Evolutionary conservation across 1,140 invertebrate genomes (phyloP).

Genomic region (Holcopasites calliopsidis): DNA sequence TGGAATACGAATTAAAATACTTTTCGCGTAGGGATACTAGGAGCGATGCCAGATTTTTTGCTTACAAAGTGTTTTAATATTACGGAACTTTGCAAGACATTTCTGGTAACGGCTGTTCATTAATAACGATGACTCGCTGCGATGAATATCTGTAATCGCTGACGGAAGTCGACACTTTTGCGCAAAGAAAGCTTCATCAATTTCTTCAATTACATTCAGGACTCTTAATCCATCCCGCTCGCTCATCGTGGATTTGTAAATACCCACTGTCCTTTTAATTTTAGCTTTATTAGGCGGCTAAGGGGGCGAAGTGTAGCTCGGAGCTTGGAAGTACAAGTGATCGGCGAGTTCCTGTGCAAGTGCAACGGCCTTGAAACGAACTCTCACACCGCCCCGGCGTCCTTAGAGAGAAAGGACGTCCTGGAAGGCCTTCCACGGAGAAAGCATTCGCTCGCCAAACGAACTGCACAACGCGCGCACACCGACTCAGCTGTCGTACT

Average conservation of each 20-base stretch:
- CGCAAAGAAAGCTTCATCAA: background rate
- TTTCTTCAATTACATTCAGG: background rate
- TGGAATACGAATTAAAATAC: background rate
- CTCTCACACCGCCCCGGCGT: conserved; percentile 52
- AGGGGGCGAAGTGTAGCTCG: too few species aligned
- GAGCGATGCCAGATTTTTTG: too few species aligned
- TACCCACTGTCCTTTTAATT: too few species aligned
- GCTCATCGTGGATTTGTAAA: too few species aligned
- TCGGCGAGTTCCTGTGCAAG: conserved; percentile 35
- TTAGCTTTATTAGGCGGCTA: too few species aligned
- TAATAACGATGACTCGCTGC: background rate
- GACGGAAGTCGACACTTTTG: background rate
- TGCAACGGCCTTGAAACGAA: conserved; percentile 61
- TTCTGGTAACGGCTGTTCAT: background rate
- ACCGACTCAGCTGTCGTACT: conserved; percentile 17
- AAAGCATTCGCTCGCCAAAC: conserved; percentile 56
- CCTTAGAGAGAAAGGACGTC: conserved; percentile 64
- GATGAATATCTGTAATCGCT: background rate
- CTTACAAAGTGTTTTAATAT: background rate
- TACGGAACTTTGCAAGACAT: background rate
- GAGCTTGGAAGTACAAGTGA: background rate
- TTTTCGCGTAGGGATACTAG: too few species aligned
- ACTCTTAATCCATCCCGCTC: too few species aligned
- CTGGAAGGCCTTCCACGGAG: conserved; percentile 60
- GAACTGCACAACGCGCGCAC: conserved; percentile 29